Conservation (phyloP, 2,113 vertebrate genomes). For the Cygnus buccinator region DNA sequence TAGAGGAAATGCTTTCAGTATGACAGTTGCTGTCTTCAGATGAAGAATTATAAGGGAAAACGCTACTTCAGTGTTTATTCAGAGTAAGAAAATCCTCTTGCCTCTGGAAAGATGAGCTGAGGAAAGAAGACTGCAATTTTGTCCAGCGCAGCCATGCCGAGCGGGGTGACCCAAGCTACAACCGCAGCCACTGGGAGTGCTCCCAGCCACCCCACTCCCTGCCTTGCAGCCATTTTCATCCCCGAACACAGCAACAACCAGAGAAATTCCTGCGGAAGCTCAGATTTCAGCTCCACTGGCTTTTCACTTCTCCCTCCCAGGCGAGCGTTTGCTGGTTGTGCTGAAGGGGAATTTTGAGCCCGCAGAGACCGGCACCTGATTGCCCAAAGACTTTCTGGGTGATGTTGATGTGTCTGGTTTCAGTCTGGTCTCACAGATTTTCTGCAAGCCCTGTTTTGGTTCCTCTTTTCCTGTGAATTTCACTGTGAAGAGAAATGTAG, state of each 20-base stretch:
- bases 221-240: neutral
- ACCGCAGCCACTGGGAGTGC: neutral
- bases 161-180: neutral
- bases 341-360: conserved; percentile 57
- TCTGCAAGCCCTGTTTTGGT: neutral
- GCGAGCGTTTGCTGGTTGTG: neutral
- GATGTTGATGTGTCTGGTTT: conserved; percentile 16
- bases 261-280: conserved; percentile 55
- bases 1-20: conserved; percentile 7
- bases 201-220: neutral
- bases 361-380: neutral
- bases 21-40: conserved; percentile 7
- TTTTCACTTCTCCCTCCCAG: conserved; percentile 32
- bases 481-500: neutral
- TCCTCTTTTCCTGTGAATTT: conserved; percentile 19
- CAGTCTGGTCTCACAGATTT: neutral
- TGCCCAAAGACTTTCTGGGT: conserved; percentile 15
- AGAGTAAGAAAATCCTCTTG: neutral
- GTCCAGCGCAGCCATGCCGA: neutral
- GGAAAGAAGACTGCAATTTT: neutral
- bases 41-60: neutral
- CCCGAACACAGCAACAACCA: neutral
- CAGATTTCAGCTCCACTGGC: conserved; percentile 32
- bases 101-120: conserved; percentile 21
- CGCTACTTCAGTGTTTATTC: neutral